Evolutionary conservation across 2,888 invertebrate species (phyloP).

Genomic region (Chymomyza caudatula): DNA sequence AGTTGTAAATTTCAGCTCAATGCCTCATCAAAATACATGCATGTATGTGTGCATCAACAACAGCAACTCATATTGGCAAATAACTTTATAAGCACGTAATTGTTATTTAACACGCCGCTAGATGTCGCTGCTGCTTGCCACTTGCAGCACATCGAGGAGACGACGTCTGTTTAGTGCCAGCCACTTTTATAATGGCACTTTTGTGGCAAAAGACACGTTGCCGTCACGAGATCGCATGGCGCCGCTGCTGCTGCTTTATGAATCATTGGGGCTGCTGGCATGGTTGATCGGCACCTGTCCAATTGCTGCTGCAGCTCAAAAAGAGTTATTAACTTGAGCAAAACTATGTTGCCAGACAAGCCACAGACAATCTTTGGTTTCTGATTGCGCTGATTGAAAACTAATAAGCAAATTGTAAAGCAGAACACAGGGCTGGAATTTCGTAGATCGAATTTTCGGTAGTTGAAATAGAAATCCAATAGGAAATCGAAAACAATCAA

Average conservation of each 20-base stretch:
- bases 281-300: constrained; percentile 7
- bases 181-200: constrained; percentile 7
- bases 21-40: background rate
- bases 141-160: background rate
- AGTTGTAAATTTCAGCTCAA: constrained; percentile 3
- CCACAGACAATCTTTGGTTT: background rate
- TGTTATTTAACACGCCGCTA: constrained; percentile 66
- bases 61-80: constrained; percentile 29
- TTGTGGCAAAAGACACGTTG: background rate
- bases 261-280: constrained; percentile 36
- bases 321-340: constrained; percentile 52
- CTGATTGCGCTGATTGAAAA: background rate
- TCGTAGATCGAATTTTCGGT: background rate
- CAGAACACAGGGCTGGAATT: background rate
- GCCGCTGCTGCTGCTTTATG: constrained; percentile 37
- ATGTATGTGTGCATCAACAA: background rate
- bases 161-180: constrained; percentile 43
- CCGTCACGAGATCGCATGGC: background rate
- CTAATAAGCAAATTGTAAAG: background rate
- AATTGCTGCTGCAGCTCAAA: constrained; percentile 34
- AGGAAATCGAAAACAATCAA: background rate
- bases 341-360: background rate
- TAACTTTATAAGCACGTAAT: constrained; percentile 72
- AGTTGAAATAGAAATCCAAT: constrained; percentile 1
- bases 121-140: constrained; percentile 56